phyloP scores from a whole-genome alignment of 2,113 vertebrate species.

The Pedetes capensis region DNA sequence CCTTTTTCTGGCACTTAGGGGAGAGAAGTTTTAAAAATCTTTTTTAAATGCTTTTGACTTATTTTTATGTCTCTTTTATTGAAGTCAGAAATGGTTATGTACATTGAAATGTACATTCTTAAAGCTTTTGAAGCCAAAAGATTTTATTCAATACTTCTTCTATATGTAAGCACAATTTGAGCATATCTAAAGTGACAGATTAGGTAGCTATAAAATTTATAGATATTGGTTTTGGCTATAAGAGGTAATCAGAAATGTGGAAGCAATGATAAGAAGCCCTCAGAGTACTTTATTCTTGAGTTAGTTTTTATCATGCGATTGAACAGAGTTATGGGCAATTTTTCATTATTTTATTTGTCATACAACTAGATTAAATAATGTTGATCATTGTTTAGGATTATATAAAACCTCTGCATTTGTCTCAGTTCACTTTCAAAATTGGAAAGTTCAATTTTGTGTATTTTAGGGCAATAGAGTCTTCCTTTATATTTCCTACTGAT shows the following conservation, averaged over 20 bases:
- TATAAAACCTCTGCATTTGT: not conserved
- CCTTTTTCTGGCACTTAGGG: not conserved
- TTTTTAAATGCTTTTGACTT: not conserved
- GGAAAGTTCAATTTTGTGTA: not conserved
- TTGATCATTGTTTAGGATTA: not conserved
- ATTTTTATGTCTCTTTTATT: not conserved
- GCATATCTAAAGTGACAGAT: constrained; percentile 51
- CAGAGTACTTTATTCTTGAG: not conserved
- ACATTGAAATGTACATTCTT: not conserved
- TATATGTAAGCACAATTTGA: not conserved
- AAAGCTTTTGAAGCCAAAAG: not conserved
- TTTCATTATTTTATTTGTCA: not conserved
- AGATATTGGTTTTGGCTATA: constrained; percentile 46
- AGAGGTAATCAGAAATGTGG: constrained; percentile 33
- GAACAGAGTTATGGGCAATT: not conserved
- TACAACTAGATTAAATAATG: constrained; percentile 16
- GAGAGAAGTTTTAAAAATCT: not conserved
- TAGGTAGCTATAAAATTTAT: constrained; percentile 43
- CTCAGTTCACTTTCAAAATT: not conserved
- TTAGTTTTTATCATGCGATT: constrained; percentile 5
- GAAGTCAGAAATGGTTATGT: not conserved
- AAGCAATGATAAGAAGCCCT: not conserved
- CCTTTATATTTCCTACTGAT: not conserved
- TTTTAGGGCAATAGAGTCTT: not conserved
- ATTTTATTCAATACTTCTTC: constrained; percentile 20